Base-by-base conservation (phyloP, 2,797 vertebrate species). In the Trachurus trachurus region DNA sequence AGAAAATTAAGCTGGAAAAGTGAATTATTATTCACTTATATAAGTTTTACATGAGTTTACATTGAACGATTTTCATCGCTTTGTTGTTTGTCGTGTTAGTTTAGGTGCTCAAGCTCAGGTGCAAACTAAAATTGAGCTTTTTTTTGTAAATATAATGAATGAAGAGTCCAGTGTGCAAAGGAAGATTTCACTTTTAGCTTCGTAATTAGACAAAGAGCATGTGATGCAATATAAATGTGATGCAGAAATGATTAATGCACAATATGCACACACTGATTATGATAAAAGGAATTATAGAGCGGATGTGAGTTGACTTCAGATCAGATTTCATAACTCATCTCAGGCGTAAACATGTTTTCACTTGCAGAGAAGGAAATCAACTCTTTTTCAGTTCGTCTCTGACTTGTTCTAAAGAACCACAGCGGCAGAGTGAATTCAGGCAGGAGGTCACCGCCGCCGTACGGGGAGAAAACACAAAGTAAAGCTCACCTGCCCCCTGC, bases 401-500 rank as follows among this genome's bases (percentile, higher is more conserved):
- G 45, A 53, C 8, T 59, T 82, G 66, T 76, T 45, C 26, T 64
- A 17, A 49, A 47, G 58, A 62, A 31, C 26, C 11, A 57, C 50
- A 61, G 11, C 15, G 26, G 26, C 19, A 2, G 21, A 15, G 12
- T 77, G 52, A 75, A 66, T 58, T 53, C 9, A 74, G 59, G 70
- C 45, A 49, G 12, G 40, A 70, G 21, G 53, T 64, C 17, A n/a
- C 13, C 11, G 31, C 26, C 26, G 26, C 10, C 45, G 42, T 9
- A 15, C 4, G 31, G 31, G 4, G 31, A 26, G 26, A 52, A 70
- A 71, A 67, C 59, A 74, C 58, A 26, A 83, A 49, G 74, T 90
- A 63, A 87, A 88, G 44, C 91, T 71, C 12, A 91, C 70, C 83
- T 93, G 93, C 92, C 94, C 88, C 78, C 93, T 93, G 85, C 81